A percentile compares a stretch with the other conserved stretches of the same genome.
Evolutionary conservation across 2,113 vertebrate species (phyloP).

Genomic region (Caloenas nicobarica): DNA sequence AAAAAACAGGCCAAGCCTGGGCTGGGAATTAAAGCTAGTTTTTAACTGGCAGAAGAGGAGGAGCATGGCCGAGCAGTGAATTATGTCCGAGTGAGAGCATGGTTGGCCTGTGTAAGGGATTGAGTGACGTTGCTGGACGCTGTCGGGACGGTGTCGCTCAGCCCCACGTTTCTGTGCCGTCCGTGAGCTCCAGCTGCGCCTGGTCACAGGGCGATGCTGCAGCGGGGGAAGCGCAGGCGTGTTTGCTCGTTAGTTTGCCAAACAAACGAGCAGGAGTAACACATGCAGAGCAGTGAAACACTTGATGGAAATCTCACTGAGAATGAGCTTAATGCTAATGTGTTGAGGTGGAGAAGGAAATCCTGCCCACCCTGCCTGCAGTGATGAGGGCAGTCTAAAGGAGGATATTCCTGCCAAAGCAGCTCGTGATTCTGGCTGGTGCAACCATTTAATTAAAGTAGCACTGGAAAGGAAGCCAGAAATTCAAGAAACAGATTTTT

Average conservation of each 20-base stretch:
- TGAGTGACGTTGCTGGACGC: neutral
- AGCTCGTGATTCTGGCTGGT: neutral
- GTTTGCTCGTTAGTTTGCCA: neutral
- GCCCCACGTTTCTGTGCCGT: neutral
- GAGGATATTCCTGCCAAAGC: constrained; percentile 12
- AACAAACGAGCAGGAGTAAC: neutral
- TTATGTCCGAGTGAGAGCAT: neutral
- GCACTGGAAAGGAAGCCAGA: constrained; percentile 36
- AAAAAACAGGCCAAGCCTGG: neutral
- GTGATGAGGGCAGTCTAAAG: neutral
- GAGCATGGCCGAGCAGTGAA: neutral
- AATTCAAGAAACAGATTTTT: constrained; percentile 35
- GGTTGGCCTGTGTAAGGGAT: neutral
- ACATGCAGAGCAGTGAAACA: neutral
- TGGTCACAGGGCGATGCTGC: neutral
- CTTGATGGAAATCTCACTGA: neutral
- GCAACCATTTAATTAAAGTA: constrained; percentile 19
- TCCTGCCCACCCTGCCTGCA: neutral
- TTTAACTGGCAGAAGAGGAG: neutral
- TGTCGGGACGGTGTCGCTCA: neutral
- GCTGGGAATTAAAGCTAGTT: neutral
- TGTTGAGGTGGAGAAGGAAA: neutral
- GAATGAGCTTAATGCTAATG: neutral
- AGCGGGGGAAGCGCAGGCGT: no score
- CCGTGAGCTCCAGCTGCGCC: rapidly evolving